Conservation (phyloP, 1,140 invertebrate species). For the Oppia nitens region DNA sequence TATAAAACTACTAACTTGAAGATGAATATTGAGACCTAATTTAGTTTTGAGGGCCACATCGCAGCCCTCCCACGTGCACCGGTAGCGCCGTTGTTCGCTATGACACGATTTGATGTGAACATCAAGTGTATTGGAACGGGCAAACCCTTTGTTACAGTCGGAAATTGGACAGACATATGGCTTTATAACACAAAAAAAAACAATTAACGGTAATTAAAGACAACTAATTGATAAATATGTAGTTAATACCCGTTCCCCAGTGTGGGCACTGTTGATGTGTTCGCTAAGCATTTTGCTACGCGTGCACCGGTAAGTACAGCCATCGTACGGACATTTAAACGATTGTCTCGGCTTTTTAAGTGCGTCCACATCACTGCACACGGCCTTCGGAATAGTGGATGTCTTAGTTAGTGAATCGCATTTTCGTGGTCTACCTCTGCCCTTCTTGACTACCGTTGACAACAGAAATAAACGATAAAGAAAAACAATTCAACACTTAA, state of each 20-base stretch:
- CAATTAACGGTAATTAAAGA: not conserved
- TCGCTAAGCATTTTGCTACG: constrained; percentile 2
- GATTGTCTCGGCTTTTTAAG: not conserved
- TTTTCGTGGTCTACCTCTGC: not conserved
- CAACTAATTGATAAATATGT: not conserved
- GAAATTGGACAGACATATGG: constrained; percentile 1
- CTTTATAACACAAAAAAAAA: not conserved
- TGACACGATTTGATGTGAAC: constrained; percentile 10
- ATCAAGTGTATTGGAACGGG: not conserved
- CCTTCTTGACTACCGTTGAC: not conserved
- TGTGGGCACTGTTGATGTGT: constrained; percentile 6
- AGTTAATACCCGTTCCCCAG: not conserved
- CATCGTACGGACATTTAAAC: not conserved
- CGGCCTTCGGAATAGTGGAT: not conserved
- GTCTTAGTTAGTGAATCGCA: not conserved
- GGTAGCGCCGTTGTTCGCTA: not conserved
- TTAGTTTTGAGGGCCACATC: constrained; percentile 8
- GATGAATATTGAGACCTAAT: constrained; percentile 2
- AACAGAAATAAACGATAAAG: not conserved
- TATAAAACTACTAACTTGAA: not conserved
- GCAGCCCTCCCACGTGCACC: constrained; percentile 11
- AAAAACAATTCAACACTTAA: no score
- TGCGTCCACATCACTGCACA: not conserved
- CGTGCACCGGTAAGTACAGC: constrained; percentile 4
- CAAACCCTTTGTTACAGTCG: not conserved